Conservation (phyloP, 1,140 invertebrate genomes). For the Euura saliciscinereae region DNA sequence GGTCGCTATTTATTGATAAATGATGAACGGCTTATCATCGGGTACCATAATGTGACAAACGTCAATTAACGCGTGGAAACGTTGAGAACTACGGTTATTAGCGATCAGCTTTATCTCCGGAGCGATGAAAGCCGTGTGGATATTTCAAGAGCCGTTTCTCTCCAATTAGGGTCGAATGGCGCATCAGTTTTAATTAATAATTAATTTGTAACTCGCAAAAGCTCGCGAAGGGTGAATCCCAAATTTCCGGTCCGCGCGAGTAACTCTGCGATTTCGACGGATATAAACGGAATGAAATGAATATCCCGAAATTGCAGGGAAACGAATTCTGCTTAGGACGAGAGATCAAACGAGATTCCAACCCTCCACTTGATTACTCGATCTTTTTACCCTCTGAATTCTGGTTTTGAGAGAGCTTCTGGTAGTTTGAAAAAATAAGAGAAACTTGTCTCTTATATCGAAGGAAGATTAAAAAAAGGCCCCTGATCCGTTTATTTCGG, state of each 20-base stretch:
- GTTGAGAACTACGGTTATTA: neutral
- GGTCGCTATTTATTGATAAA: neutral
- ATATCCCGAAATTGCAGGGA: neutral
- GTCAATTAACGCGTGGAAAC: neutral
- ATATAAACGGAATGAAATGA: neutral
- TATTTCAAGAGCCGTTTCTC: conserved; percentile 12
- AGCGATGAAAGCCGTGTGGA: neutral
- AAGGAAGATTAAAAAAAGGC: too few species aligned
- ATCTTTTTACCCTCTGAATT: neutral
- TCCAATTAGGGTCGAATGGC: conserved; percentile 26
- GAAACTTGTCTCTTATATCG: too few species aligned
- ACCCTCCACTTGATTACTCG: neutral
- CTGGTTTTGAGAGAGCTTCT: too few species aligned
- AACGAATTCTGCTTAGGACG: neutral
- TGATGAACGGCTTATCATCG: too few species aligned
- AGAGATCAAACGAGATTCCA: neutral
- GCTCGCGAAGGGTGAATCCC: conserved; percentile 11
- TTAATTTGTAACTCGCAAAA: conserved; percentile 42
- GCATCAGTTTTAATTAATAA: conserved; percentile 46
- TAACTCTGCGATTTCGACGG: neutral
- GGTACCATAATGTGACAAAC: neutral
- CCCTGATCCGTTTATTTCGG: too few species aligned
- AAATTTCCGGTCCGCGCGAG: conserved; percentile 28
- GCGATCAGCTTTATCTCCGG: neutral
- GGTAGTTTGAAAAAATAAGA: too few species aligned